Percentiles rank a stretch among this genome's conserved stretches.
phyloP scores from a whole-genome alignment of 2,113 vertebrate species.

The Zosterops japonicus region DNA sequence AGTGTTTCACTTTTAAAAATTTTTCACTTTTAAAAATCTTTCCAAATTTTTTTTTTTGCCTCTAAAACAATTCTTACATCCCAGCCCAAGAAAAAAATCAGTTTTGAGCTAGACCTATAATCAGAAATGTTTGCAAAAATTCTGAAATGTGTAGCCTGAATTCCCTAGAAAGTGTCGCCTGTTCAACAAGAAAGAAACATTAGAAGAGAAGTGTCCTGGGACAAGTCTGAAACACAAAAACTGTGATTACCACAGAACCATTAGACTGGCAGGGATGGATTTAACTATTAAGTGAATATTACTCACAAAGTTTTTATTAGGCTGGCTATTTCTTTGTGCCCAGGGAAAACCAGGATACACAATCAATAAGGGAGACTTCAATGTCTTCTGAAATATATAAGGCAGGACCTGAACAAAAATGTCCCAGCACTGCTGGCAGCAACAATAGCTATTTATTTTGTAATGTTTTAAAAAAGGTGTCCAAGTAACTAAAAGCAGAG shows the following conservation, averaged over 20 bases:
- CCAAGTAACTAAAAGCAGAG: background rate
- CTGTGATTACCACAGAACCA: background rate
- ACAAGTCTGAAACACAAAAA: background rate
- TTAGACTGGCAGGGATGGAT: background rate
- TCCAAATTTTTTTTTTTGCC: background rate
- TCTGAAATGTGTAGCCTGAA: background rate
- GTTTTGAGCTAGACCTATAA: background rate
- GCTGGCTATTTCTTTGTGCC: background rate
- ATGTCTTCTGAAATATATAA: background rate
- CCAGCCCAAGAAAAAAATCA: background rate
- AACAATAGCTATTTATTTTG: background rate
- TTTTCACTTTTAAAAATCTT: background rate
- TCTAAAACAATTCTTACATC: background rate
- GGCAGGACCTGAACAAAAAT: background rate
- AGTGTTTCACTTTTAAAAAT: background rate
- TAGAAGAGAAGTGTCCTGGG: background rate
- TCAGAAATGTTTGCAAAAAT: background rate
- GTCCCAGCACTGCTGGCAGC: background rate
- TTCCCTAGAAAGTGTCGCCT: background rate
- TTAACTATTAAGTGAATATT: background rate
- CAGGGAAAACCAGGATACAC: background rate
- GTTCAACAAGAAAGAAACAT: background rate
- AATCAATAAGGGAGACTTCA: background rate
- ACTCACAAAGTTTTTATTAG: background rate
- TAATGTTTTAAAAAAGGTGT: background rate